Evolutionary conservation across 1,140 invertebrate species (phyloP).

Genomic region (Hylaeus volcanicus): DNA sequence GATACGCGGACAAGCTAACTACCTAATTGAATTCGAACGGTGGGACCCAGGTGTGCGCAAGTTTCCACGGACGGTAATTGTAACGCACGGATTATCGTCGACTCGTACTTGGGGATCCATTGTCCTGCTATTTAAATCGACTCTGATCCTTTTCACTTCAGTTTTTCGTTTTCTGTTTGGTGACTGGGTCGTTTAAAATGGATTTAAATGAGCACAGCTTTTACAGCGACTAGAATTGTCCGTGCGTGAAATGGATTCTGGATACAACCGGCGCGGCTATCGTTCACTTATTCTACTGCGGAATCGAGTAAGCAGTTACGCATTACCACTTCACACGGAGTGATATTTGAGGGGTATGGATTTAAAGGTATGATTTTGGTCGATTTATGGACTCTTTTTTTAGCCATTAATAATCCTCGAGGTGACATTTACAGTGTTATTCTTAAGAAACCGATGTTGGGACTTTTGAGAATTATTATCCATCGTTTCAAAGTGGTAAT

Average conservation of each 20-base stretch:
- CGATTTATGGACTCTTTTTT: too few relatives aligned
- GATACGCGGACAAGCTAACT: conserved; percentile 14
- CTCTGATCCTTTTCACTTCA: too few relatives aligned
- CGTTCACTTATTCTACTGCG: not conserved
- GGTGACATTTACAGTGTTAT: too few relatives aligned
- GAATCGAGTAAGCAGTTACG: not conserved
- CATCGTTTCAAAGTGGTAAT: too few relatives aligned
- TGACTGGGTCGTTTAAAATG: not conserved
- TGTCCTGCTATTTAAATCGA: not conserved
- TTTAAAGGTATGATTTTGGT: too few relatives aligned
- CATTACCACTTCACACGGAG: too few relatives aligned
- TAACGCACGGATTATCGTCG: conserved; percentile 18
- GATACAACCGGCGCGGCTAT: not conserved
- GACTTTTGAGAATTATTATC: too few relatives aligned
- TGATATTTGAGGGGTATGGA: too few relatives aligned
- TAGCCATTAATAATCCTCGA: too few relatives aligned
- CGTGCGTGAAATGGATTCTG: not conserved
- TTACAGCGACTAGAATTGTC: not conserved
- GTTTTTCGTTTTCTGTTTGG: not conserved
- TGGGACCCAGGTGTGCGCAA: not conserved
- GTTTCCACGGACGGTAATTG: not conserved
- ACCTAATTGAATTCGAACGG: conserved; percentile 11
- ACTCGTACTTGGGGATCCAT: not conserved
- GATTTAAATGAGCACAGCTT: not conserved
- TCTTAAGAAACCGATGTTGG: too few relatives aligned